These are phyloP conservation scores for Craterocephalus amniculus DNA, from an alignment of 2,797 vertebrate species.

Conservation along the genomic window DNA sequence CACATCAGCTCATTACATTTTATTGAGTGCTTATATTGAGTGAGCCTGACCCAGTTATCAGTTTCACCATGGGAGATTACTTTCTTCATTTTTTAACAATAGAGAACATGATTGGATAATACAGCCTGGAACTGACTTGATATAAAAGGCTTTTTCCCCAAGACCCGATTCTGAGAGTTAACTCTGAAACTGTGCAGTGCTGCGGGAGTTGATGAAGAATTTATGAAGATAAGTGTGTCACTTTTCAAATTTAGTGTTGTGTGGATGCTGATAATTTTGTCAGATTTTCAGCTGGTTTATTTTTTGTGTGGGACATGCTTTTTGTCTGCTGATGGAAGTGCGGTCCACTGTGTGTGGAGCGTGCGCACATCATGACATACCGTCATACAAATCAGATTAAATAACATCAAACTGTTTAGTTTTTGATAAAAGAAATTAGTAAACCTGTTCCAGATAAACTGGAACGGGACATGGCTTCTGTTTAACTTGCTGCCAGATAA, in stretches of 20 bases:
- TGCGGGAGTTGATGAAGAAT: constrained; percentile 52
- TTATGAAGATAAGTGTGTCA: constrained; percentile 51
- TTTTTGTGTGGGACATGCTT: too few species aligned
- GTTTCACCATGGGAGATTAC: constrained; percentile 58
- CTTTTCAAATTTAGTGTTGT: constrained; percentile 35
- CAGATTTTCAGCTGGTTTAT: too few species aligned
- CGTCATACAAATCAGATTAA: too few species aligned
- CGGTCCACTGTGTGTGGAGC: too few species aligned
- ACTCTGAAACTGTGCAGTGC: constrained; percentile 19
- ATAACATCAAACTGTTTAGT: too few species aligned
- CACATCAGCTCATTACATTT: constrained; percentile 47
- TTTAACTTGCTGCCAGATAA: too few species aligned
- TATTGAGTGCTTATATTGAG: constrained; percentile 48
- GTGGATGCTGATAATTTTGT: too few species aligned
- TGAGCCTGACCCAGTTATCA: constrained; percentile 66
- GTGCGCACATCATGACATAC: too few species aligned
- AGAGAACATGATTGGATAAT: constrained; percentile 55
- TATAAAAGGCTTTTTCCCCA: constrained; percentile 36
- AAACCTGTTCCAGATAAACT: too few species aligned
- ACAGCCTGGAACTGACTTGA: constrained; percentile 38
- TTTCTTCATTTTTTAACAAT: constrained; percentile 69
- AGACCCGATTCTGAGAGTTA: constrained; percentile 44
- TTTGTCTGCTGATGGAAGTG: too few species aligned
- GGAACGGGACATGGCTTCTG: too few species aligned
- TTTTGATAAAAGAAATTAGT: too few species aligned